Percentiles rank a stretch among this genome's conserved stretches.
These are phyloP conservation scores for Oophaga pumilio DNA, from an alignment of 2,113 vertebrate species.

Conservation along the genomic window DNA sequence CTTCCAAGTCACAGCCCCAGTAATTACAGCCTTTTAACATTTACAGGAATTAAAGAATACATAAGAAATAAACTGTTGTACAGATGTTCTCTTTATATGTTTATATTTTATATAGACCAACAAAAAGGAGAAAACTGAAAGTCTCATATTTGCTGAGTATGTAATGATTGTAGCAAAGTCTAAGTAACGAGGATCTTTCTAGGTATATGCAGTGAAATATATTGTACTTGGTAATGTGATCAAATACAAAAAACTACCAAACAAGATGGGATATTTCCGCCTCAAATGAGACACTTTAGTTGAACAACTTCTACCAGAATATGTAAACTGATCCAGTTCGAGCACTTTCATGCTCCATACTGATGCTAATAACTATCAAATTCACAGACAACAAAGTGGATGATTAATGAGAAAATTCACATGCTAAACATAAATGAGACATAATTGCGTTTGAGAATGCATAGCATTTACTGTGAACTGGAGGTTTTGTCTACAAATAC, in stretches of 20 bases:
- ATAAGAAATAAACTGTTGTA: too few relatives aligned
- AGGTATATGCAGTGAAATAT: neutral
- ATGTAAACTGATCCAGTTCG: neutral
- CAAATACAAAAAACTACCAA: neutral
- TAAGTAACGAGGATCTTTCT: neutral
- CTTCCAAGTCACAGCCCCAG: too few relatives aligned
- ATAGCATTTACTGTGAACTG: constrained; percentile 12
- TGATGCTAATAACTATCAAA: constrained; percentile 26
- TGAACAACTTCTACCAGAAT: neutral
- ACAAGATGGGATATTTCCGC: neutral
- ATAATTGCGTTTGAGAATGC: constrained; percentile 25
- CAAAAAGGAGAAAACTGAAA: neutral
- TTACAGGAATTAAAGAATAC: too few relatives aligned
- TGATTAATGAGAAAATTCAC: constrained; percentile 30
- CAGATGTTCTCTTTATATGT: too few relatives aligned
- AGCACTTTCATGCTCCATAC: constrained; percentile 34
- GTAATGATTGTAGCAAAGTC: neutral
- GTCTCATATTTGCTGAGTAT: neutral
- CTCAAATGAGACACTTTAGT: neutral
- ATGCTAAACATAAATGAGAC: constrained; percentile 26
- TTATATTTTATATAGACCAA: neutral
- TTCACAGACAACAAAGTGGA: constrained; percentile 29
- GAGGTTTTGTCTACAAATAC: constrained; percentile 3
- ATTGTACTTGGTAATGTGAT: neutral
- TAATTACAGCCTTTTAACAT: too few relatives aligned